Conservation (phyloP, 2,888 invertebrate species). For the Cephus runcator region DNA sequence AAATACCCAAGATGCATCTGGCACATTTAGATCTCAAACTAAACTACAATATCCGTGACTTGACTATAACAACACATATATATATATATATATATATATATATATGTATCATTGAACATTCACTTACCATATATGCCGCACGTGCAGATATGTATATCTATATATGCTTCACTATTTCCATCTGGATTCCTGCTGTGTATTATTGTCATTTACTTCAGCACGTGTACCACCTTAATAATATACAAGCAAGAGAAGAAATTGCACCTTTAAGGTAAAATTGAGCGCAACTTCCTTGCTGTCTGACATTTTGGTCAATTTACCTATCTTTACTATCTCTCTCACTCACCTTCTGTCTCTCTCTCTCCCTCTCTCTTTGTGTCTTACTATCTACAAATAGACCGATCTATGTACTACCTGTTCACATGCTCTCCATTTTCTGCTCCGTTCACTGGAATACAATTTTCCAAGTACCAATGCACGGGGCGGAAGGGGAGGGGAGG, state of each 20-base stretch:
- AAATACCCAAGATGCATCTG: background rate
- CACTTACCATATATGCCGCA: background rate
- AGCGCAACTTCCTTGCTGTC: background rate
- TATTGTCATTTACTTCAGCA: conserved; percentile 8
- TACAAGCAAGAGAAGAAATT: background rate
- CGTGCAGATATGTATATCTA: background rate
- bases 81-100: too few relatives aligned
- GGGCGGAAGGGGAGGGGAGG: too few relatives aligned
- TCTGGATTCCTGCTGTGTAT: background rate
- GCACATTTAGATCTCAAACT: background rate
- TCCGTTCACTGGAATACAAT: conserved; percentile 2
- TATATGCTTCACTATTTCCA: background rate
- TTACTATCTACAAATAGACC: background rate
- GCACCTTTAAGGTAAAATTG: background rate
- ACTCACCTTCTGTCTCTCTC: background rate
- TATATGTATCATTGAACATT: background rate
- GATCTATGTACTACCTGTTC: background rate
- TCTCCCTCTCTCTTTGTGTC: background rate
- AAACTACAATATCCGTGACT: background rate
- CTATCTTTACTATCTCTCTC: background rate
- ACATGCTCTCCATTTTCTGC: background rate
- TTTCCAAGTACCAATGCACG: background rate
- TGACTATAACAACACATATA: background rate
- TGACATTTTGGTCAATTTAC: background rate
- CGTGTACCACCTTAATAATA: conserved; percentile 21